Percentiles rank a stretch among this genome's conserved stretches.
Evolutionary conservation across 2,888 invertebrate species (phyloP).

Genomic region (Halocaridina rubra): DNA sequence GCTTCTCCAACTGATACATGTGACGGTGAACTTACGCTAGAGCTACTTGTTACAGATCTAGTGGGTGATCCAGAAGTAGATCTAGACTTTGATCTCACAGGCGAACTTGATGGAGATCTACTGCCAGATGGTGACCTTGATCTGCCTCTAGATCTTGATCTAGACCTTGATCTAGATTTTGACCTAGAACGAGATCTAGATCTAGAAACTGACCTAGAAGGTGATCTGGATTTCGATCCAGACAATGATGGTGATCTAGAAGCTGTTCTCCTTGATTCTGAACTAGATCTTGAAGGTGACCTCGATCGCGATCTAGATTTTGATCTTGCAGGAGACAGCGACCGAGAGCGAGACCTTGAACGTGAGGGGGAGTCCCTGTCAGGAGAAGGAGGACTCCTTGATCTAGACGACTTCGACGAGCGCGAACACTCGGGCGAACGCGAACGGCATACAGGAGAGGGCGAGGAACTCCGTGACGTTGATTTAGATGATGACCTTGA

Average conservation of each 20-base stretch:
- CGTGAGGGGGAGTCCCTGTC: neutral
- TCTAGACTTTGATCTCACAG: neutral
- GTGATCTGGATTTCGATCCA: neutral
- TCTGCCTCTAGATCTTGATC: neutral
- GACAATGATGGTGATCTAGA: conserved; percentile 10
- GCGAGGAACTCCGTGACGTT: conserved; percentile 26
- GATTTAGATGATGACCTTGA: conserved; percentile 41
- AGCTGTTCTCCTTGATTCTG: neutral
- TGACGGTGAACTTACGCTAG: conserved; percentile 10
- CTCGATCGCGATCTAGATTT: conserved; percentile 22
- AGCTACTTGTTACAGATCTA: neutral
- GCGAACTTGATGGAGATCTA: conserved; percentile 2
- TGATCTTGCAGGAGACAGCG: neutral
- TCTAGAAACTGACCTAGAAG: conserved; percentile 14
- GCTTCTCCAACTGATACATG: neutral
- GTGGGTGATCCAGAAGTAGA: conserved; percentile 1
- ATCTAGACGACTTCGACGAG: conserved; percentile 17
- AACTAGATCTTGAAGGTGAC: conserved; percentile 6
- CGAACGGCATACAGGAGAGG: conserved; percentile 29
- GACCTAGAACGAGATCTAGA: conserved; percentile 22
- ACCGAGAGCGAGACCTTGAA: neutral
- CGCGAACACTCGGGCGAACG: conserved; percentile 17
- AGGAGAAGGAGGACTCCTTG: conserved; percentile 22
- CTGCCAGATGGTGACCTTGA: conserved; percentile 3
- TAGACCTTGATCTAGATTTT: neutral